These are phyloP conservation scores for Bombus polaris DNA, from an alignment of 1,140 invertebrate species.

Conservation along the genomic window DNA sequence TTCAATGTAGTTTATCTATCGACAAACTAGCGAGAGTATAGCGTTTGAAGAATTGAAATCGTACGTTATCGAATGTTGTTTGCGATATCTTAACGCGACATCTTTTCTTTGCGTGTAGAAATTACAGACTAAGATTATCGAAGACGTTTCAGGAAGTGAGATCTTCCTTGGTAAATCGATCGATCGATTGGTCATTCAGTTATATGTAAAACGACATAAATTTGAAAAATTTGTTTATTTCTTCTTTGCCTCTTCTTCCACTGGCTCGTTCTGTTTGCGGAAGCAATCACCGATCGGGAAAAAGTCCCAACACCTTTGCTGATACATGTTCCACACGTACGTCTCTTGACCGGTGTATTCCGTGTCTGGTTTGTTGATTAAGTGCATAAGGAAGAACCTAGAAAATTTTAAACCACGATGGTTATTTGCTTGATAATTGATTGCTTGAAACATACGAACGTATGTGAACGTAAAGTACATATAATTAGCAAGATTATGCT, in stretches of 20 bases:
- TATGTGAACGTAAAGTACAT: constrained; percentile 87
- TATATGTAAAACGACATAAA: constrained; percentile 22
- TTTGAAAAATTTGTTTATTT: constrained; percentile 71
- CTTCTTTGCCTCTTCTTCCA: constrained; percentile 80
- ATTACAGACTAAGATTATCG: constrained; percentile 54
- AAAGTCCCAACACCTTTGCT: constrained; percentile 98
- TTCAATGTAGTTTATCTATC: constrained; percentile 33
- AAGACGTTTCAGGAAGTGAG: constrained; percentile 43
- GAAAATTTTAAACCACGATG: background rate
- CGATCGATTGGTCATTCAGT: constrained; percentile 46
- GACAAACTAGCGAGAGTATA: constrained; percentile 35
- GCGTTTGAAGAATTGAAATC: constrained; percentile 38
- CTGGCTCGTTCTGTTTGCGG: constrained; percentile 98
- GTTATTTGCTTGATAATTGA: background rate
- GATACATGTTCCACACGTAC: constrained; percentile 99
- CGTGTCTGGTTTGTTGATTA: constrained; percentile 99
- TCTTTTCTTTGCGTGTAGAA: constrained; percentile 38
- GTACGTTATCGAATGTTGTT: constrained; percentile 27
- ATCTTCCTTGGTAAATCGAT: constrained; percentile 40
- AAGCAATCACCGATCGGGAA: constrained; percentile 99
- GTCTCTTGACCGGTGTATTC: constrained; percentile 99
- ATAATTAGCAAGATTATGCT: constrained; percentile 99
- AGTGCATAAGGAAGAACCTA: constrained; percentile 99
- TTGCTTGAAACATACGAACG: background rate
- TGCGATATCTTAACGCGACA: background rate